Evolutionary conservation across 1,140 invertebrate genomes (phyloP).

Genomic region (Monomorium pharaonis): DNA sequence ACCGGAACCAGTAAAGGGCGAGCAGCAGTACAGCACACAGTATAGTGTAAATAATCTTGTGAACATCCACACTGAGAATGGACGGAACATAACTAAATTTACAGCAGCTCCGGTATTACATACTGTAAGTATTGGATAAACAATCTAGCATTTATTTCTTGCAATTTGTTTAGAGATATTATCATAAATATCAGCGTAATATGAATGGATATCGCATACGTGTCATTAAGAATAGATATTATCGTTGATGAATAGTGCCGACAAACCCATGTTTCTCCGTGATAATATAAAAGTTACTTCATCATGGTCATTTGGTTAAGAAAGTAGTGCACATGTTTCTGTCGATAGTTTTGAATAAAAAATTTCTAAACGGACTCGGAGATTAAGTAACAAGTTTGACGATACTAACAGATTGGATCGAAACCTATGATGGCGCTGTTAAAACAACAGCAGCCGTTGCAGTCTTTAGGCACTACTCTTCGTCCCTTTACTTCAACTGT

Average conservation of each 20-base stretch:
- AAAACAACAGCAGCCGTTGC: slow-evolving; percentile 83
- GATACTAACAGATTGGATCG: slow-evolving; percentile 82
- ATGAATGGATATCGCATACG: neutral
- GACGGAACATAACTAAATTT: slow-evolving; percentile 80
- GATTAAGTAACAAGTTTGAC: slow-evolving; percentile 77
- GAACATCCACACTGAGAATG: slow-evolving; percentile 81
- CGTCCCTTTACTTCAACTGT: slow-evolving; percentile 78
- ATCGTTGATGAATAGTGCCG: neutral
- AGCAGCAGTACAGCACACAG: slow-evolving; percentile 82
- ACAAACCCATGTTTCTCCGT: neutral
- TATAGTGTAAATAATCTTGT: slow-evolving; percentile 83
- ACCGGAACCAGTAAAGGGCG: slow-evolving; percentile 78
- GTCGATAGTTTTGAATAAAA: slow-evolving; percentile 50
- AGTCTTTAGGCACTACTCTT: slow-evolving; percentile 81
- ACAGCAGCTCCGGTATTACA: slow-evolving; percentile 81
- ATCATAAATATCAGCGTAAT: neutral
- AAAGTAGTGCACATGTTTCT: slow-evolving; percentile 26
- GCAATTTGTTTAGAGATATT: neutral
- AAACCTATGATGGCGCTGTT: slow-evolving; percentile 84
- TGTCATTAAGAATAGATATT: neutral
- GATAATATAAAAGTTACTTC: neutral
- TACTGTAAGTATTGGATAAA: slow-evolving; percentile 76
- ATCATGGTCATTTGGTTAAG: slow-evolving; percentile 1
- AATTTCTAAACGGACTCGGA: slow-evolving; percentile 58
- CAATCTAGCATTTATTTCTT: neutral